Conservation (phyloP, 1,140 invertebrate species). For the Leptopilina boulardi region DNA sequence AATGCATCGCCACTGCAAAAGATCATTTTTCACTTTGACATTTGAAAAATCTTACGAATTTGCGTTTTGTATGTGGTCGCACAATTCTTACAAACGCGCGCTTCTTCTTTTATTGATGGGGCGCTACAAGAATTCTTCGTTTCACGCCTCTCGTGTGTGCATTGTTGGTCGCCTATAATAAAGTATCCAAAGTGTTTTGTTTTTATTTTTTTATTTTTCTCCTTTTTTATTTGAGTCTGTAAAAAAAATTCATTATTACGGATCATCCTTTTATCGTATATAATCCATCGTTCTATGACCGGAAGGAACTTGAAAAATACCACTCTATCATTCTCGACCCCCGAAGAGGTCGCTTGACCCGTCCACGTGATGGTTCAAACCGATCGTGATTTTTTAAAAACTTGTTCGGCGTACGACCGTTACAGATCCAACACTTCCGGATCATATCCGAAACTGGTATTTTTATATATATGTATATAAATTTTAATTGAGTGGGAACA, state of each 20-base stretch:
- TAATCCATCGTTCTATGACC: slow-evolving; percentile 65
- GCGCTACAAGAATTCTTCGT: slow-evolving; percentile 25
- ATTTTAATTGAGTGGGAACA: slow-evolving; percentile 62
- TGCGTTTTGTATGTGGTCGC: slow-evolving; percentile 44
- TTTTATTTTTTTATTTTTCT: neutral
- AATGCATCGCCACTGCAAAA: slow-evolving; percentile 60
- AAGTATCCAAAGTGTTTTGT: slow-evolving; percentile 9
- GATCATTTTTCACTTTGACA: slow-evolving; percentile 65
- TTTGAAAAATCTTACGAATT: slow-evolving; percentile 60
- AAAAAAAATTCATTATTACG: slow-evolving; percentile 37
- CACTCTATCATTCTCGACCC: slow-evolving; percentile 48
- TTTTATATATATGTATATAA: slow-evolving; percentile 56
- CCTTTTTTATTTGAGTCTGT: neutral
- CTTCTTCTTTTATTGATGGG: slow-evolving; percentile 26
- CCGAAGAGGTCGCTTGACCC: slow-evolving; percentile 52
- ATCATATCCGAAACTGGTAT: slow-evolving; percentile 42
- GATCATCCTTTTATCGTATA: too few species aligned
- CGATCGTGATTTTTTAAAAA: slow-evolving; percentile 37
- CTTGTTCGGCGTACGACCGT: slow-evolving; percentile 50
- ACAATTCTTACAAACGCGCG: slow-evolving; percentile 18
- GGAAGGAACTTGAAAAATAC: slow-evolving; percentile 52
- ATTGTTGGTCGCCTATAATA: slow-evolving; percentile 20
- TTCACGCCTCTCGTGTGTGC: slow-evolving; percentile 19
- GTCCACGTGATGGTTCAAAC: slow-evolving; percentile 55
- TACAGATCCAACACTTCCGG: slow-evolving; percentile 37